Conservation (phyloP, 2,113 vertebrate species). For the Pimephales promelas region DNA sequence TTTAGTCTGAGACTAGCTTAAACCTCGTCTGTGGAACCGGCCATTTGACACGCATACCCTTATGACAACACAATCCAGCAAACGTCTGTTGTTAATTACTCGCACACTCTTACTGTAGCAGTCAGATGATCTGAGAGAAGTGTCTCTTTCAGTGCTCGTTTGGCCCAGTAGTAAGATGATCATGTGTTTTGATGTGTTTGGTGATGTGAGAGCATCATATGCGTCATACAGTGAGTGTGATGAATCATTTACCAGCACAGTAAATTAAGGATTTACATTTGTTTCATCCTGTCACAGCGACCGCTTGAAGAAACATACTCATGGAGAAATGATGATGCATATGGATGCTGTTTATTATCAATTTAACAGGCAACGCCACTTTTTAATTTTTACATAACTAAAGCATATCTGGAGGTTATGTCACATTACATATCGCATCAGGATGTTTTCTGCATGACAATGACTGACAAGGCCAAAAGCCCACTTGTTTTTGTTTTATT, state of each 20-base stretch:
- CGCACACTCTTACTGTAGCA: not conserved
- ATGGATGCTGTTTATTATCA: not conserved
- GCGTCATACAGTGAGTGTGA: conserved; percentile 9
- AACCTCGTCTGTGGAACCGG: too few relatives aligned
- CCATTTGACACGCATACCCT: too few relatives aligned
- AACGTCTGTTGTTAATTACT: not conserved
- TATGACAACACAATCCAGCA: not conserved
- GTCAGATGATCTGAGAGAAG: not conserved
- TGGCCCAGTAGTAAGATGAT: not conserved
- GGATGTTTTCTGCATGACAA: not conserved
- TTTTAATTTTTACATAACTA: not conserved
- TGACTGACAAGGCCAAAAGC: not conserved
- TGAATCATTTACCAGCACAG: conserved; percentile 26
- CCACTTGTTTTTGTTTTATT: not conserved
- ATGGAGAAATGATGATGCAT: not conserved
- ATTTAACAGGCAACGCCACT: not conserved
- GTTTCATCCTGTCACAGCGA: conserved; percentile 16
- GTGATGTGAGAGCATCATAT: not conserved
- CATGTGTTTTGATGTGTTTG: not conserved
- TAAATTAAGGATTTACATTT: not conserved
- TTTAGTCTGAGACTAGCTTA: too few relatives aligned
- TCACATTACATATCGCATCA: not conserved
- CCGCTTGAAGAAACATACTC: not conserved
- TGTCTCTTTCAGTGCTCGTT: not conserved
- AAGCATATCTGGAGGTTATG: not conserved